A percentile compares a stretch with the other conserved stretches of the same genome.
Evolutionary conservation across 1,140 invertebrate genomes (phyloP).

Genomic region (Drepana arcuata): DNA sequence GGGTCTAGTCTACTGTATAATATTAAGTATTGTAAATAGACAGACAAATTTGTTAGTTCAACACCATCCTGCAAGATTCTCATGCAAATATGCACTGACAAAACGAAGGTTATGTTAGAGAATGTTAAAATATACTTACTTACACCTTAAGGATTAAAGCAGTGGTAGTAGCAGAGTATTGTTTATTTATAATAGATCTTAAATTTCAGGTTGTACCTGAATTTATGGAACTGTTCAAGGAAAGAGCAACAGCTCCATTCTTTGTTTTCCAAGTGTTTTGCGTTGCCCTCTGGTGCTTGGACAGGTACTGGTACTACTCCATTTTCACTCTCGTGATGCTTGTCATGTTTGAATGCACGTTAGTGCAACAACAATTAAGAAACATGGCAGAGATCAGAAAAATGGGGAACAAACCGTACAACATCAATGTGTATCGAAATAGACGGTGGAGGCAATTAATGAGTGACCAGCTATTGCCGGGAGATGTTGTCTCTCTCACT

Average conservation of each 20-base stretch:
- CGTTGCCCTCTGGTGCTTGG: constrained; percentile 96
- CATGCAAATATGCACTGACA: too few relatives aligned
- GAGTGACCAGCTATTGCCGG: constrained; percentile 92
- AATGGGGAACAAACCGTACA: constrained; percentile 98
- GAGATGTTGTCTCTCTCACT: constrained; percentile 96
- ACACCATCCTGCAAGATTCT: too few relatives aligned
- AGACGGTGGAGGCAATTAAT: constrained; percentile 92
- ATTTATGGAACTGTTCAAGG: constrained; percentile 96
- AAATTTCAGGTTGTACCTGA: constrained; percentile 89
- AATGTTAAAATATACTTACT: too few relatives aligned
- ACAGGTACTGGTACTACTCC: constrained; percentile 99
- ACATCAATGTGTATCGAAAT: constrained; percentile 94
- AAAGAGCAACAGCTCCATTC: constrained; percentile 98
- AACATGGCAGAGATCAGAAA: constrained; percentile 99
- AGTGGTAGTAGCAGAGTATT: too few relatives aligned
- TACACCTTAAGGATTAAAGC: too few relatives aligned
- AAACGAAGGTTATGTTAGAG: too few relatives aligned
- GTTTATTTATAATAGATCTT: constrained; percentile 1
- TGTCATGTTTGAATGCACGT: constrained; percentile 96
- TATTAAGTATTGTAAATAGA: too few relatives aligned
- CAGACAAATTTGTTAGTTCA: too few relatives aligned
- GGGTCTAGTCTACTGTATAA: too few relatives aligned
- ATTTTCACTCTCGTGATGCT: constrained; percentile 98
- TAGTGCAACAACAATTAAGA: constrained; percentile 97
- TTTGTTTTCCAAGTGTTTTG: constrained; percentile 98